phyloP scores from a whole-genome alignment of 2,888 invertebrate species.

The Leuctra nigra region DNA sequence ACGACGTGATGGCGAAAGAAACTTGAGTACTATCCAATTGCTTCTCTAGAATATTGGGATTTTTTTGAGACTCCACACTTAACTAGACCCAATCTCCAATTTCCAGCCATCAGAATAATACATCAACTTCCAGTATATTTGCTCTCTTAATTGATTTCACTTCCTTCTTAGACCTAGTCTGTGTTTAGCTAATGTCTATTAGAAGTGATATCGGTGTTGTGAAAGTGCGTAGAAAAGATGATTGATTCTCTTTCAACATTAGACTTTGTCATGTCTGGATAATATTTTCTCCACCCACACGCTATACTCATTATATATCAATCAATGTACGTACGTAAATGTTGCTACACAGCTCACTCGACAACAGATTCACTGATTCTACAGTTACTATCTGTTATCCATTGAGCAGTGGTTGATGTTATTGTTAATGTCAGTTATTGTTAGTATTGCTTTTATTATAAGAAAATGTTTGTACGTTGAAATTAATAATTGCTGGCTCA shows the following conservation, averaged over 20 bases:
- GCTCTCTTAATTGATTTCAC: constrained; percentile 12
- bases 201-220: constrained; percentile 17
- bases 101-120: no score
- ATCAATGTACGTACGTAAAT: constrained; percentile 15
- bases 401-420: constrained; percentile 11
- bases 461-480: no score
- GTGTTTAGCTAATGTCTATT: constrained; percentile 17
- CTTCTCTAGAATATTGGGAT: neutral
- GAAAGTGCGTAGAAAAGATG: constrained; percentile 7
- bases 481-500: no score
- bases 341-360: constrained; percentile 9
- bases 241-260: constrained; percentile 7
- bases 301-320: constrained; percentile 11
- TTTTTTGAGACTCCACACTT: neutral
- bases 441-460: constrained; percentile 13
- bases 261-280: constrained; percentile 9
- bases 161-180: constrained; percentile 17
- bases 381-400: neutral
- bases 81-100: neutral
- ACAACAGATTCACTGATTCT: neutral
- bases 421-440: constrained; percentile 4
- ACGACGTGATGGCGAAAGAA: constrained; percentile 3
- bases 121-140: constrained; percentile 18
- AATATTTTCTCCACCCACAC: constrained; percentile 12
- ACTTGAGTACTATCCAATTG: neutral